A percentile compares a stretch with the other conserved stretches of the same genome.
Evolutionary conservation across 2,113 vertebrate genomes (phyloP).

Genomic region (Parotia lawesii): DNA sequence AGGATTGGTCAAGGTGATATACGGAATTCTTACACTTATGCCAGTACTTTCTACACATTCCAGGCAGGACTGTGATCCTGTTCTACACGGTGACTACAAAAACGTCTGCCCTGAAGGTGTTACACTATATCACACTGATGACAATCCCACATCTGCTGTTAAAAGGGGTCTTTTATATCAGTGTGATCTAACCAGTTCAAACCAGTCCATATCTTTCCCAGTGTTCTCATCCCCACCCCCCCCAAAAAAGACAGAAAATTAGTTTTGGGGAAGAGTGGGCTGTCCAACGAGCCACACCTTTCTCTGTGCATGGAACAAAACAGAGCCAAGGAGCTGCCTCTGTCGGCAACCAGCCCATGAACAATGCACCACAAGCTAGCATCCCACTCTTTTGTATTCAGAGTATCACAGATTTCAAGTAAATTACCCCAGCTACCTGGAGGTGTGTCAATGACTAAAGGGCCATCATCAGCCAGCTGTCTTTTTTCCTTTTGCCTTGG

Average conservation of each 20-base stretch:
- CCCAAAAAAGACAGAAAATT: neutral
- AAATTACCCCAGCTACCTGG: neutral
- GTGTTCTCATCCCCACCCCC: neutral
- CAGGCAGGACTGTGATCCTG: neutral
- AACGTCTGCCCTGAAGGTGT: neutral
- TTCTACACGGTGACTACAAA: neutral
- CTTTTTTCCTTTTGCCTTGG: neutral
- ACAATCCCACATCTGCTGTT: neutral
- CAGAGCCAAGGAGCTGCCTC: neutral
- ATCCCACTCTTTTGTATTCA: neutral
- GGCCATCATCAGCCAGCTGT: neutral
- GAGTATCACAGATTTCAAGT: neutral
- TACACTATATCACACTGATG: neutral
- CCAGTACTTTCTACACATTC: neutral
- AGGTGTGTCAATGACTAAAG: neutral
- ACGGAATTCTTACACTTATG: neutral
- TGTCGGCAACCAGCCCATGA: neutral
- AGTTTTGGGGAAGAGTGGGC: neutral
- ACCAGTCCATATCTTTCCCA: neutral
- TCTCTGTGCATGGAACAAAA: neutral
- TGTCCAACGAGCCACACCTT: neutral
- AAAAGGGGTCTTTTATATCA: neutral
- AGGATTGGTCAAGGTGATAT: neutral
- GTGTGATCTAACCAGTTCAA: neutral
- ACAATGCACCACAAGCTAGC: accelerated